Evolutionary conservation across 2,113 vertebrate species (phyloP), one percentile per base, ranked within the genome.

Genomic region (Circaetus gallicus): DNA sequence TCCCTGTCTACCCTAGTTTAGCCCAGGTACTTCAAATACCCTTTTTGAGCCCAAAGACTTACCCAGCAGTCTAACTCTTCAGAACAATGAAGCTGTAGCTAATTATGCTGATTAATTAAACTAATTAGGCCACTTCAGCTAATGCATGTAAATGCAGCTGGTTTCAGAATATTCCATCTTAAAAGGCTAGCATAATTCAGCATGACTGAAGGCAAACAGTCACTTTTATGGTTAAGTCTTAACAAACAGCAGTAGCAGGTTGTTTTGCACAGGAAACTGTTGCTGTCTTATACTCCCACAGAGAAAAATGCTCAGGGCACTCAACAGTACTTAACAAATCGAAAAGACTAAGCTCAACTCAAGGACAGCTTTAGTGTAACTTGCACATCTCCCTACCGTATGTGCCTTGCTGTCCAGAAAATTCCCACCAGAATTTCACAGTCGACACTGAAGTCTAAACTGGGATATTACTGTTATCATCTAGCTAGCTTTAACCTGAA

Each of bases 41-140:
- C 7, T n/a, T 91, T 80, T 11, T 56, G 31, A 94, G 47, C 49
- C 71, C 83, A 89, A 82, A 95, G 73, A 36, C 70, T 76, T 79
- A 82, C 62, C 49, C 84, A 93, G 79, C 47, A 69, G 73, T 61
- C 22, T 59, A 87, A 72, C 61, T 59, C 40, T 8, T 31, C 40
- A 91, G 45, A 95, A 89, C 93, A 97, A 86, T 58, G 69, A 91
- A 76, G 78, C 56, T 42, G 45, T 82, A 40, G 34, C 56, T 90
- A 90, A 95, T 93, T 94, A 93, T 61, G 62, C 72, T 83, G 93
- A 95, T 95, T 90, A 92, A 90, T 93, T 96, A 84, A 87, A 56
- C 49, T 93, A 91, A 96, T 96, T 94, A 93, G 53, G 17, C 66
- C 87, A 36, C 56, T 93, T 66, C 28, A 69, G 91, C 89, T 94